Base-by-base conservation (phyloP, 2,888 invertebrate species). In the Tipula confusa region DNA sequence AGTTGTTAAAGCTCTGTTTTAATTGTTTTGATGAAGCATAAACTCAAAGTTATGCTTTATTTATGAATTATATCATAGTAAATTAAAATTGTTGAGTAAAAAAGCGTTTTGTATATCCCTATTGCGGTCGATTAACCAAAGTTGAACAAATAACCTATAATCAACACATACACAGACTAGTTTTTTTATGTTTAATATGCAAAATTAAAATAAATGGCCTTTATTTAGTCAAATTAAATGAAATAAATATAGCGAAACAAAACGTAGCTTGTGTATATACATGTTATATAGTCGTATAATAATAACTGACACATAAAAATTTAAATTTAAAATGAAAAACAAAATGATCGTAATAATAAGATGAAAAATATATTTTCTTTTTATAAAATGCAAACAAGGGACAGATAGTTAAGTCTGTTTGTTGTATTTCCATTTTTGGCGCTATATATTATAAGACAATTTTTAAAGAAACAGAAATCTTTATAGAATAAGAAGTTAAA, bases 291-390 rank as follows among this genome's bases (percentile, higher is more conserved):
- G 33, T 33, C 1, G n/a, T 33, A 7, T 7, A 64, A 64, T 24
- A 64, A 64, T 64, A 64, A 11, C 64, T 64, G 64, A 64, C 64
- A 64, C 64, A 64, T 24, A 64, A 24, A 64, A 64, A 24, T 64
- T 64, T 64, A 64, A 24, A 64, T 64, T 64, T 64, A 24, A 24
- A 64, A 64, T 24, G 64, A 11, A 64, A 24, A 24, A 43, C 36
- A 64, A 64, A 24, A 9, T 2, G 64, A 64, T 64, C 64, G 64
- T 64, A 64, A 64, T 64, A 24, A 24, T 64, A 64, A 64, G 64
- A 64, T 64, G 24, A 64, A 64, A 64, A 64, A 64, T 64, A 64
- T 43, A 24, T 64, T 64, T 64, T 64, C 64, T 64, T 64, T n/a
- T n/a, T 64, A 24, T 64, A 64, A 64, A 64, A 24, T 64, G 64